Base-by-base conservation (phyloP, 2,113 vertebrate species). In the Colistium nudipinnis region DNA sequence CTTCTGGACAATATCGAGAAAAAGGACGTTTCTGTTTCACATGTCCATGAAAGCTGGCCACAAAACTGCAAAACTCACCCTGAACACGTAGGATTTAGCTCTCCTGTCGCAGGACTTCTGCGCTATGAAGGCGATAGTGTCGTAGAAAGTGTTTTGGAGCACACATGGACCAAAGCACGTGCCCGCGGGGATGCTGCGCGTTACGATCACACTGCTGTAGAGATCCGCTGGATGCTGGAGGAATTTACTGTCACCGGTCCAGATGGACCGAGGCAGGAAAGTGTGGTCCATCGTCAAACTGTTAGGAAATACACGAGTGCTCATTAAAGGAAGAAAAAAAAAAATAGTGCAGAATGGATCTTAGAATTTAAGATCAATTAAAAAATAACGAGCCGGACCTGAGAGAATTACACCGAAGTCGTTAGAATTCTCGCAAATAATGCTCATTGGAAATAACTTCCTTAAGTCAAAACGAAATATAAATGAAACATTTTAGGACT, bases 51-150 rank as follows among this genome's bases (percentile, higher is more conserved):
- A 14, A 41, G 3, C 35, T 70, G 48, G 48, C 0, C 16, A 28
- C 41, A 20, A 9, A 35, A 16, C 7, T 19, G 38, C 5, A 16
- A 8, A 36, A 85, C 93, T 89, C 88, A 96, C 95, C 92, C 93
- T 92, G 80, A 96, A 95, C 12, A 95, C 85, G 25, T 93, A 95
- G 16, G 93, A 90, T 66, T 94, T 93, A 3, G 88, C 88, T 73
- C 89, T 87, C 74, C 84, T 93, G 30, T 96, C 95, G 0, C 87
- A 90, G 76, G 93, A 94, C 76, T 96, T 96, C 63, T 95, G 90
- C 39, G 94, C 95, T 74, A 96, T 96, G 84, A 96, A 96, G 73
- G 94, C 93, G 45, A 96, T 92, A 2, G 94, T 95, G 87, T 96
- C 95, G 70, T 95, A 92, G 73, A 95, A 92, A 4, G 93, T 94